phyloP scores from a whole-genome alignment of 2,888 invertebrate genomes.

The Lasioglossum morio region DNA sequence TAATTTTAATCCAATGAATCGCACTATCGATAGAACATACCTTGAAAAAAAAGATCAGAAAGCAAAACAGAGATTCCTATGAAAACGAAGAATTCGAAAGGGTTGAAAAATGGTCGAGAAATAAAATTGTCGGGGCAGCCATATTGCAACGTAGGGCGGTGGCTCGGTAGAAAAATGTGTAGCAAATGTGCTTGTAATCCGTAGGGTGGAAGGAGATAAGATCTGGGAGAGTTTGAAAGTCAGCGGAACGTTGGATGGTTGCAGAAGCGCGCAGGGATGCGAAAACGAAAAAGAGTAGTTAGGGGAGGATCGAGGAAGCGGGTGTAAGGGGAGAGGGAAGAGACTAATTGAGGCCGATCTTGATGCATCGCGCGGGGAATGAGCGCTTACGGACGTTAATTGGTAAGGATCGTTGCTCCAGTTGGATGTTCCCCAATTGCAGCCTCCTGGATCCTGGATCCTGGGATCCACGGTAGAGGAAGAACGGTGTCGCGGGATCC shows the following conservation, averaged over 20 bases:
- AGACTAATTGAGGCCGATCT: slow-evolving; percentile 13
- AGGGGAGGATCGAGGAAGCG: neutral
- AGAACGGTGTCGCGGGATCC: neutral
- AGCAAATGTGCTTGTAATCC: neutral
- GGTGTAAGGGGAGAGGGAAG: neutral
- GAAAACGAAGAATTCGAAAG: too few species aligned
- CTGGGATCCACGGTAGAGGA: too few species aligned
- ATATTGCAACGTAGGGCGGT: neutral
- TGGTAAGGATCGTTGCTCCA: slow-evolving; percentile 23
- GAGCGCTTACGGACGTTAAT: slow-evolving; percentile 24
- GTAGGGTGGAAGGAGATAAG: neutral
- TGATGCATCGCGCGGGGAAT: neutral
- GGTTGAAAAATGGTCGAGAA: too few species aligned
- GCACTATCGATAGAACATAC: too few species aligned
- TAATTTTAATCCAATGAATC: too few species aligned
- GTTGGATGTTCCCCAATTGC: slow-evolving; percentile 5
- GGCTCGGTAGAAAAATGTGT: neutral
- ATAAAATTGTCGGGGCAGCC: neutral
- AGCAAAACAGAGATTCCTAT: too few species aligned
- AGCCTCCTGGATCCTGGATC: neutral
- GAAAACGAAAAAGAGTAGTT: neutral
- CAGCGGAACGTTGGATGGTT: neutral
- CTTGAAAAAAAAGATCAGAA: too few species aligned
- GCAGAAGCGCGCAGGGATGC: neutral
- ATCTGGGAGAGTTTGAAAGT: neutral